These are phyloP conservation scores for Helobdella robusta DNA, from an alignment of 2,888 invertebrate species.

Conservation along the genomic window DNA sequence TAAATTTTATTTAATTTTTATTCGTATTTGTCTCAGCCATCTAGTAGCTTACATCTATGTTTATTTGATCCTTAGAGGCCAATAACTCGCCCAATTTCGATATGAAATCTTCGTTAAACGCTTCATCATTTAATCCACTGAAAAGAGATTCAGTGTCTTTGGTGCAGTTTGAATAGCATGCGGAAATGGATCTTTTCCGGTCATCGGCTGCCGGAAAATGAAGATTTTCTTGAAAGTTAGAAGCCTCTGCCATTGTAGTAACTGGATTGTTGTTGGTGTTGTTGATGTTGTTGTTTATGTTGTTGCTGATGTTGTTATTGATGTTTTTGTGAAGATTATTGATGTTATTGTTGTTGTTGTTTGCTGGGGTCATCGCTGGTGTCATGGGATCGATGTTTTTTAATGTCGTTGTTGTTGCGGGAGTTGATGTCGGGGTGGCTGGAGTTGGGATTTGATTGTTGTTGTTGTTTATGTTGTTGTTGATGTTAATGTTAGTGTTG, in stretches of 20 bases:
- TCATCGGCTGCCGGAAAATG: background rate
- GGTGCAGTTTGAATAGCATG: background rate
- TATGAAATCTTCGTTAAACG: slow-evolving; percentile 19
- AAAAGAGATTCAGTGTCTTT: background rate
- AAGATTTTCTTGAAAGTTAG: background rate
- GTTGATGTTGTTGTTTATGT: background rate
- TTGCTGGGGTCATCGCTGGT: background rate
- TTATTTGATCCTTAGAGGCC: slow-evolving; percentile 17
- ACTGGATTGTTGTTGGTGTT: slow-evolving; percentile 6
- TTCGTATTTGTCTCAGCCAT: too few relatives aligned
- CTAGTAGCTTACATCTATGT: slow-evolving; percentile 16
- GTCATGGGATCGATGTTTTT: background rate
- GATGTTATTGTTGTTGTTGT: slow-evolving; percentile 7
- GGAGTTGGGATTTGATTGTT: background rate
- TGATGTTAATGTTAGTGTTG: too few relatives aligned
- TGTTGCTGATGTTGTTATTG: slow-evolving; percentile 1
- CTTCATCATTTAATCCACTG: background rate
- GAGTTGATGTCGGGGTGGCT: too few relatives aligned
- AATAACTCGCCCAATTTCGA: slow-evolving; percentile 17
- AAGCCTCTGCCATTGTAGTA: background rate
- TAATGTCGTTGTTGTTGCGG: background rate
- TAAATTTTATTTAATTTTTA: too few relatives aligned
- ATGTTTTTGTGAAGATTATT: background rate
- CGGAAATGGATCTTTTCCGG: background rate
- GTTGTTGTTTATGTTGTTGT: too few relatives aligned